phyloP scores from a whole-genome alignment of 1,140 invertebrate species.

The Pseudomyrmex concolor region DNA sequence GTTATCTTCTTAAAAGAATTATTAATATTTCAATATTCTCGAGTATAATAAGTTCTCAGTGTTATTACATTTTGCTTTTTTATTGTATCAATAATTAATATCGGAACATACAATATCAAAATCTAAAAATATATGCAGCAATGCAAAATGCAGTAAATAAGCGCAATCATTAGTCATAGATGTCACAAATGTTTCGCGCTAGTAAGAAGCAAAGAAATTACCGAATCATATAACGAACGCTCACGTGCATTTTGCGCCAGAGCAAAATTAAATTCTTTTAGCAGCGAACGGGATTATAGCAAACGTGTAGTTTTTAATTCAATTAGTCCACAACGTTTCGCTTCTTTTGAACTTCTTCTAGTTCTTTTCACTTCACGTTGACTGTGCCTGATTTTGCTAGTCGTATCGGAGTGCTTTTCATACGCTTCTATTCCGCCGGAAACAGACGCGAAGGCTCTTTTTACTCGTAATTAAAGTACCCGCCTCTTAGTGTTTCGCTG shows the following conservation, averaged over 20 bases:
- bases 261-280: constrained; percentile 4
- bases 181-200: background rate
- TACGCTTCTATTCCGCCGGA: background rate
- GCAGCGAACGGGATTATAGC: background rate
- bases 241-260: background rate
- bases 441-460: background rate
- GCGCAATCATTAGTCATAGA: background rate
- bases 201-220: background rate
- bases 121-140: no score
- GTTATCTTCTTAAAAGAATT: no score
- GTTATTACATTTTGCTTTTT: no score
- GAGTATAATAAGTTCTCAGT: no score
- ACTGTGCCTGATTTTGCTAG: background rate
- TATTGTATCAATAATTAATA: no score
- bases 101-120: no score
- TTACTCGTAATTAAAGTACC: constrained; percentile 21
- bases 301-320: constrained; percentile 27
- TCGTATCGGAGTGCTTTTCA: background rate
- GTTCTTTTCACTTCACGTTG: constrained; percentile 4
- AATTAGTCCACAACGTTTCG: background rate
- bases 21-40: no score
- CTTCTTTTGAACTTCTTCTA: background rate
- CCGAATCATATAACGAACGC: background rate
- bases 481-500: background rate
- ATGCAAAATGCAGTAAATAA: no score